Conservation (phyloP, 2,113 vertebrate genomes). For the Scomber scombrus region DNA sequence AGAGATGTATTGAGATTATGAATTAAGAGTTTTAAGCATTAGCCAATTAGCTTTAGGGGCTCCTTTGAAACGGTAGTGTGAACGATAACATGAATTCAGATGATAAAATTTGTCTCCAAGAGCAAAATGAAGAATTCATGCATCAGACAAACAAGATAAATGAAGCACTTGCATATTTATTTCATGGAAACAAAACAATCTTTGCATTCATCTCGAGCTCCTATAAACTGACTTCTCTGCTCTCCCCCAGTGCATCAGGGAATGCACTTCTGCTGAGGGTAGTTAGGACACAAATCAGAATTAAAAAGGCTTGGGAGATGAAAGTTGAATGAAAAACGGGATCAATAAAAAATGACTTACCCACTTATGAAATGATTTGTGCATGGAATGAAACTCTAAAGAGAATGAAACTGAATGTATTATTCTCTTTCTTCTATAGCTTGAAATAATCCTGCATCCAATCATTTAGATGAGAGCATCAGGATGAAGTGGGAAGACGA, state of each 20-base stretch:
- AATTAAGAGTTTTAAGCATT: conserved; percentile 40
- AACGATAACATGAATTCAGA: conserved; percentile 36
- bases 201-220: conserved; percentile 38
- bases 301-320: conserved; percentile 62
- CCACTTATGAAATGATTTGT: conserved; percentile 65
- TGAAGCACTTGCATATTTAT: conserved; percentile 66
- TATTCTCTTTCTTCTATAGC: conserved; percentile 74
- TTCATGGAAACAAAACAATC: conserved; percentile 72
- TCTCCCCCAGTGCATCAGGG: background rate
- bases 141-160: conserved; percentile 57
- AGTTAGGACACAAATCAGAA: conserved; percentile 64
- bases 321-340: conserved; percentile 62
- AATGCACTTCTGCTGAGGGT: conserved; percentile 23
- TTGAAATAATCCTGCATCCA: conserved; percentile 41
- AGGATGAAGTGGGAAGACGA: conserved; percentile 17
- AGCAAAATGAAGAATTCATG: conserved; percentile 62
- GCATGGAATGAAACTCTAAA: conserved; percentile 53
- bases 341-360: conserved; percentile 78
- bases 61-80: conserved; percentile 22
- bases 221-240: conserved; percentile 20
- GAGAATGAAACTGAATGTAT: conserved; percentile 66
- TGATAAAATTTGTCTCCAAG: conserved; percentile 32
- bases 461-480: conserved; percentile 34
- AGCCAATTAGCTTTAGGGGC: conserved; percentile 33
- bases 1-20: conserved; percentile 22